These are phyloP conservation scores for Apis florea DNA, from an alignment of 1,140 invertebrate genomes.

Conservation along the genomic window DNA sequence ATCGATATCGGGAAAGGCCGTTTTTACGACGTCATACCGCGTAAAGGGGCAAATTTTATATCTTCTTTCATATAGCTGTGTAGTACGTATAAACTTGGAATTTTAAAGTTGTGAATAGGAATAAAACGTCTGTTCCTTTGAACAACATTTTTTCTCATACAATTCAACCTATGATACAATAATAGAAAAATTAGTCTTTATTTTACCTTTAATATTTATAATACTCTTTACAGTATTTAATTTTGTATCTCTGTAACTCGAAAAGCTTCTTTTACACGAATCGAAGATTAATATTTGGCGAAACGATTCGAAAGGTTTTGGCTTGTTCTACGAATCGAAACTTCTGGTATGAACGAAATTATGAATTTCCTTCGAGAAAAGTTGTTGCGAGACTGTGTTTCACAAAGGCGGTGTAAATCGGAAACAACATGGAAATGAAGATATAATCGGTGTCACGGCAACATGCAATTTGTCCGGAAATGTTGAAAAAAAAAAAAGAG, in stretches of 20 bases:
- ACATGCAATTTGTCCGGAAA: slow-evolving; percentile 34
- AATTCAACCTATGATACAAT: too few relatives aligned
- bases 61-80: not conserved
- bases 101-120: not conserved
- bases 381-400: not conserved
- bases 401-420: slow-evolving; percentile 20
- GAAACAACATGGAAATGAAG: slow-evolving; percentile 33
- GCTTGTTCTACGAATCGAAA: too few relatives aligned
- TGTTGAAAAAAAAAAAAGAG: slow-evolving; percentile 10
- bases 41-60: not conserved
- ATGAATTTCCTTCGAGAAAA: not conserved
- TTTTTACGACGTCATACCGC: not conserved
- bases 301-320: not conserved
- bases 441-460: slow-evolving; percentile 46
- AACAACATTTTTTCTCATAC: not conserved
- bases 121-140: not conserved
- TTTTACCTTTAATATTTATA: not conserved
- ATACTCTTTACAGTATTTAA: not conserved
- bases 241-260: not conserved
- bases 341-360: not conserved
- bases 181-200: too few relatives aligned
- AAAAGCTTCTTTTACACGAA: not conserved
- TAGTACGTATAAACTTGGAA: not conserved
- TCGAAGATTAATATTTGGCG: not conserved
- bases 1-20: not conserved